A percentile compares a stretch with the other conserved stretches of the same genome.
Conservation (phyloP, 2,113 vertebrate genomes). For the Riparia riparia region DNA sequence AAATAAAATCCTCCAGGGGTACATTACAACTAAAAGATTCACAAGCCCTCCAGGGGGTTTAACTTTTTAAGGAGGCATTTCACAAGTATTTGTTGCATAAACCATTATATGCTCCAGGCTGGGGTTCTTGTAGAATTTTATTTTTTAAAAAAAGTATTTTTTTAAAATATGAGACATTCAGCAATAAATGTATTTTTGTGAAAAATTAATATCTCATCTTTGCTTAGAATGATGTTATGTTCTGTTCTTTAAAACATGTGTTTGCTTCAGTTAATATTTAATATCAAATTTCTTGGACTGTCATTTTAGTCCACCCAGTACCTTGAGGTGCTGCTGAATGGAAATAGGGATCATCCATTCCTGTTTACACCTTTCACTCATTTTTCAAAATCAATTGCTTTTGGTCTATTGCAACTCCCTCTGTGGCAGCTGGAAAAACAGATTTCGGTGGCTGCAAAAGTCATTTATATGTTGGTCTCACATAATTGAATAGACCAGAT, state of each 20-base stretch:
- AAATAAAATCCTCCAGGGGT: constrained; percentile 61
- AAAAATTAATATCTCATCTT: neutral
- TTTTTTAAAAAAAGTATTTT: neutral
- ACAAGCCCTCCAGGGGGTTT: constrained; percentile 50
- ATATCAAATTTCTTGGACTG: neutral
- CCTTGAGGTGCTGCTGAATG: neutral
- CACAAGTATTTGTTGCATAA: constrained; percentile 52
- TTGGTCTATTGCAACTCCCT: neutral
- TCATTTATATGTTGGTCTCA: rapidly evolving
- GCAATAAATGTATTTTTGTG: constrained; percentile 22
- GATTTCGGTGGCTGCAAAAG: neutral
- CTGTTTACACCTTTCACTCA: neutral
- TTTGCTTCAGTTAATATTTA: constrained; percentile 7
- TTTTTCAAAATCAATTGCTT: neutral
- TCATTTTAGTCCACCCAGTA: neutral
- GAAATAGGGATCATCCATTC: neutral
- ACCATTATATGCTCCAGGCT: constrained; percentile 38
- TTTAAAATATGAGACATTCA: neutral
- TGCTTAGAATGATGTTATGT: neutral
- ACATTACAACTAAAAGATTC: constrained; percentile 44
- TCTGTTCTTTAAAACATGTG: neutral
- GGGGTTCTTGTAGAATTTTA: neutral
- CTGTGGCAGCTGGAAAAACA: neutral
- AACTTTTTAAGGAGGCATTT: constrained; percentile 48
- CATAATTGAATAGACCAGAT: neutral